These are phyloP conservation scores for Geococcyx californianus DNA, from an alignment of 2,113 vertebrate genomes.

Conservation along the genomic window DNA sequence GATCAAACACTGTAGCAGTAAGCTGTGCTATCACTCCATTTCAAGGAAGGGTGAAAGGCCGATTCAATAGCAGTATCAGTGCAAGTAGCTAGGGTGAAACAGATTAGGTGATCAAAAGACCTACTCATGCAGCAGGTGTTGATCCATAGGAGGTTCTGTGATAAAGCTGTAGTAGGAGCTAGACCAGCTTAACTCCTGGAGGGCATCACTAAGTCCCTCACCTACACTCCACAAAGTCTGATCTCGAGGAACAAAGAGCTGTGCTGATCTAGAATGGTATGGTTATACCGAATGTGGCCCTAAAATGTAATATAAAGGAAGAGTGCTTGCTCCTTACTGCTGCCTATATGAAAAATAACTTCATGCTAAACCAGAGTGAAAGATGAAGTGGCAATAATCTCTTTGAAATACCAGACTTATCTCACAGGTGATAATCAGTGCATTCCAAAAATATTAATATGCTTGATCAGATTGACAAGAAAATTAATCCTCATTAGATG, in stretches of 20 bases:
- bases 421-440: constrained; percentile 36
- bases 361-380: neutral
- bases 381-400: neutral
- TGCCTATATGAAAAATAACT: neutral
- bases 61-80: neutral
- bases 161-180: neutral
- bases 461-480: constrained; percentile 20
- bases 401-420: neutral
- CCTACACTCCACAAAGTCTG: neutral
- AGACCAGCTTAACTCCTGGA: neutral
- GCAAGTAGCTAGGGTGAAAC: neutral
- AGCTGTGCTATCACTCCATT: neutral
- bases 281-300: neutral
- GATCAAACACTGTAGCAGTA: neutral
- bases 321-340: neutral
- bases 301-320: neutral
- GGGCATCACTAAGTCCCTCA: neutral
- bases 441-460: constrained; percentile 36
- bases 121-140: neutral
- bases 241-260: neutral
- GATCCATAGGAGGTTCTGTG: neutral
- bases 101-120: neutral
- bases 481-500: constrained; percentile 42
- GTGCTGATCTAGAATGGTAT: neutral
- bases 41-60: neutral